Conservation (phyloP, 2,797 vertebrate genomes). For the Xenopus petersii region DNA sequence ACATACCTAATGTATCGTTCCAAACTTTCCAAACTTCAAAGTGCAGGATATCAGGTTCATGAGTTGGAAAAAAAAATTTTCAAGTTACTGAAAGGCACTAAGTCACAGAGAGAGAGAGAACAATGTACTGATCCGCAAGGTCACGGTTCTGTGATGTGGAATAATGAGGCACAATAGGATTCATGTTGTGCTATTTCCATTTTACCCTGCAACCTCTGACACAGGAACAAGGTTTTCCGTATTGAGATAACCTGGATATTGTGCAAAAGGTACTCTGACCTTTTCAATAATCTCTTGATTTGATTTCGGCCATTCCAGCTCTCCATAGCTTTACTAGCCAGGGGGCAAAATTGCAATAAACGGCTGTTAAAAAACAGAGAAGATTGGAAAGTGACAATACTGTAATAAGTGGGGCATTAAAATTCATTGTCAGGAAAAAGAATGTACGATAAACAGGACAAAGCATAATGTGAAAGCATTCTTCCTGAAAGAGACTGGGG, state of each 20-base stretch:
- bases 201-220: constrained; percentile 53
- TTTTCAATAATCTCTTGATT: constrained; percentile 68
- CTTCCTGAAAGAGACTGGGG: constrained; percentile 57
- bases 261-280: constrained; percentile 66
- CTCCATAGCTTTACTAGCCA: constrained; percentile 58
- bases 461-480: constrained; percentile 53
- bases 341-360: constrained; percentile 60
- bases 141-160: constrained; percentile 28
- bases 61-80: constrained; percentile 19
- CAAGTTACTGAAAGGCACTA: constrained; percentile 12
- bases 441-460: constrained; percentile 61
- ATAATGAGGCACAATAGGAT: constrained; percentile 43
- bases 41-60: constrained; percentile 5
- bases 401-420: constrained; percentile 49
- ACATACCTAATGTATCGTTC: not conserved
- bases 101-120: constrained; percentile 8
- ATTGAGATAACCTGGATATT: constrained; percentile 54
- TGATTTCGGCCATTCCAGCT: constrained; percentile 62
- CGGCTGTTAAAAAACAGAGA: constrained; percentile 64
- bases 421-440: constrained; percentile 52
- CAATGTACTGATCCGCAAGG: constrained; percentile 21
- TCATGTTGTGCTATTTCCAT: constrained; percentile 42
- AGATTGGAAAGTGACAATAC: constrained; percentile 69
- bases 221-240: constrained; percentile 42
- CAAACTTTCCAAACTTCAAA: constrained; percentile 30